These are phyloP conservation scores for Bubo bubo DNA, from an alignment of 2,113 vertebrate genomes.

Conservation along the genomic window DNA sequence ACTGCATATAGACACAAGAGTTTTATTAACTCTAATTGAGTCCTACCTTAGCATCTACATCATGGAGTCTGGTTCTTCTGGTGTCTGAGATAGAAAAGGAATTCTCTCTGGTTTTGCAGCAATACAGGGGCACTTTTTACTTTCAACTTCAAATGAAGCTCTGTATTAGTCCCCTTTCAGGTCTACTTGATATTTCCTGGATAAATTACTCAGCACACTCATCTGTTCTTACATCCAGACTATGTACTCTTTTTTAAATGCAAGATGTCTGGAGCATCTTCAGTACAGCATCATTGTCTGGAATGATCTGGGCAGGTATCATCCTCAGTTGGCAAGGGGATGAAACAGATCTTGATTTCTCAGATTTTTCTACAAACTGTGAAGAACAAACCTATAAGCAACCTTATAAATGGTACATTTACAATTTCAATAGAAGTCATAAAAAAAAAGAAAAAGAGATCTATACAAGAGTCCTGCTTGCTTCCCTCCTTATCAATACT, in stretches of 20 bases:
- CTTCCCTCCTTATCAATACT: fast-evolving
- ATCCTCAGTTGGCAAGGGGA: not conserved
- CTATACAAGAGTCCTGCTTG: not conserved
- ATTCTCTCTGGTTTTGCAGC: not conserved
- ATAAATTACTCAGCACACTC: not conserved
- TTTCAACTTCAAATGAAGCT: not conserved
- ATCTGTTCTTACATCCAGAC: not conserved
- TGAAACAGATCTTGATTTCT: not conserved
- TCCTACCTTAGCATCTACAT: not conserved
- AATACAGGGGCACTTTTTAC: not conserved
- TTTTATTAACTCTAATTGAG: not conserved
- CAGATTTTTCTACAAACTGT: not conserved
- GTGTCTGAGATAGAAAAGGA: not conserved
- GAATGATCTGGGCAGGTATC: not conserved
- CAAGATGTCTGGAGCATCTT: not conserved
- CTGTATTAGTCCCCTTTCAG: not conserved
- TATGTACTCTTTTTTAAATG: not conserved
- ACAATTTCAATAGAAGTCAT: not conserved
- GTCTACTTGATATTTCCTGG: not conserved
- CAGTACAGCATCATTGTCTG: not conserved
- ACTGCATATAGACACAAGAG: not conserved
- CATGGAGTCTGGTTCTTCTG: not conserved
- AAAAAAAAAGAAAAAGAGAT: not conserved
- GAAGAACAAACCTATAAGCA: not conserved
- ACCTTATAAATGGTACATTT: not conserved